Evolutionary conservation across 2,888 invertebrate genomes (phyloP).

Genomic region (Urechis unicinctus): DNA sequence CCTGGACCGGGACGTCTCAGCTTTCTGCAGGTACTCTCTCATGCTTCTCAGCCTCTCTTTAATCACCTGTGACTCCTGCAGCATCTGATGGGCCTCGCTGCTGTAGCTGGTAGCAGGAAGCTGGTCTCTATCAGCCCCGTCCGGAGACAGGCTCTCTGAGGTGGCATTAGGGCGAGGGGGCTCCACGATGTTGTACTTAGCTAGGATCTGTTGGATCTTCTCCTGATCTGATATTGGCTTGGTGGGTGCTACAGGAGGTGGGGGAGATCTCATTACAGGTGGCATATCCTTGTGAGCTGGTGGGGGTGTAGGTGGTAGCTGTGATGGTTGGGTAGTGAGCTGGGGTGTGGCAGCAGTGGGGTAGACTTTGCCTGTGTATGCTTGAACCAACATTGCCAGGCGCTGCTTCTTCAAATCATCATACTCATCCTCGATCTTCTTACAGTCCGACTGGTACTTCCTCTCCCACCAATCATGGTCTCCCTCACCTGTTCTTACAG

Average conservation of each 20-base stretch:
- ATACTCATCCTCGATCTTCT: not conserved
- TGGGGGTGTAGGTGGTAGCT: not conserved
- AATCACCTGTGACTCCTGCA: not conserved
- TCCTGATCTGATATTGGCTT: not conserved
- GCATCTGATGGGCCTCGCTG: not conserved
- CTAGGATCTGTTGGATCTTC: not conserved
- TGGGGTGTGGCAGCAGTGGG: too few species aligned
- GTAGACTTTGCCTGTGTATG: not conserved
- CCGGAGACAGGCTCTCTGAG: not conserved
- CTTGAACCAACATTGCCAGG: not conserved
- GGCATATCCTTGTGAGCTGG: not conserved
- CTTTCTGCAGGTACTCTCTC: not conserved
- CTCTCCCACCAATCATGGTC: not conserved
- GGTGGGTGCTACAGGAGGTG: too few species aligned
- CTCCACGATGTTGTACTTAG: not conserved
- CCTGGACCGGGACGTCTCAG: not conserved
- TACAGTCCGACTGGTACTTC: not conserved
- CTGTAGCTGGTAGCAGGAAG: not conserved
- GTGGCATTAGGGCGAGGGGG: not conserved
- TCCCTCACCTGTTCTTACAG: too few species aligned
- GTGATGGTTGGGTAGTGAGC: too few species aligned
- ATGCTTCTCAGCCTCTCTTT: not conserved
- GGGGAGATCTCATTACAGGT: too few species aligned
- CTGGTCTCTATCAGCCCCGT: not conserved
- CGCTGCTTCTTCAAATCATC: not conserved